phyloP scores from a whole-genome alignment of 1,140 invertebrate genomes.

The Drosophila oshimai region DNA sequence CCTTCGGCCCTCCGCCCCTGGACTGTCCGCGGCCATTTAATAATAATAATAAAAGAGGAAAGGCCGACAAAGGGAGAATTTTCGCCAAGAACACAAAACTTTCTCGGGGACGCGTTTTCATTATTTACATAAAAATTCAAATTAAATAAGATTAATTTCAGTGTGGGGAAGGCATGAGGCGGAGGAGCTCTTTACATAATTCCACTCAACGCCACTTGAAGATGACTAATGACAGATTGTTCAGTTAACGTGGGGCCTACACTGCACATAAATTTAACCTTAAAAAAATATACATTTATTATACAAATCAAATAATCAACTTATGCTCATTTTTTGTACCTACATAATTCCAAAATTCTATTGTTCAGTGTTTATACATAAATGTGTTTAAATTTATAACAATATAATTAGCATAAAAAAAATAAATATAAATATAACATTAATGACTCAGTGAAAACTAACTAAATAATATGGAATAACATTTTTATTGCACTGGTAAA shows the following conservation, averaged over 20 bases:
- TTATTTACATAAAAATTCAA: conserved; percentile 77
- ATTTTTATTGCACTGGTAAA: too few species aligned
- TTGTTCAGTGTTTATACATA: too few species aligned
- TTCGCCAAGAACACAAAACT: conserved; percentile 50
- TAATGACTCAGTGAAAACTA: too few species aligned
- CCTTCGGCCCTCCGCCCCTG: background rate
- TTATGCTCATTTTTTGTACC: too few species aligned
- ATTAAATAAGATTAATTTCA: conserved; percentile 78
- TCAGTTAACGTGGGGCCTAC: background rate
- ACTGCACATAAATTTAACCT: too few species aligned
- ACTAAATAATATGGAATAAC: too few species aligned
- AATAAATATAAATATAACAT: too few species aligned
- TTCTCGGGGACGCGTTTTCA: conserved; percentile 51
- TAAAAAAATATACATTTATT: too few species aligned
- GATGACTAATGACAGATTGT: conserved; percentile 72
- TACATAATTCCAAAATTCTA: too few species aligned
- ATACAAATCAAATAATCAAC: too few species aligned
- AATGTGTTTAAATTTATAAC: too few species aligned
- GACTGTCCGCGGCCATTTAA: conserved; percentile 58
- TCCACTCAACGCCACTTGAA: conserved; percentile 78
- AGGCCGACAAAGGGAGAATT: background rate
- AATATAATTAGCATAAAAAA: too few species aligned
- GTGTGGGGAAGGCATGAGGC: background rate
- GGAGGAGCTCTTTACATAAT: conserved; percentile 54
- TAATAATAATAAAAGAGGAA: conserved; percentile 54